Evolutionary conservation across 2,113 vertebrate genomes (phyloP).

Genomic region (Chlorodrepanis virens): DNA sequence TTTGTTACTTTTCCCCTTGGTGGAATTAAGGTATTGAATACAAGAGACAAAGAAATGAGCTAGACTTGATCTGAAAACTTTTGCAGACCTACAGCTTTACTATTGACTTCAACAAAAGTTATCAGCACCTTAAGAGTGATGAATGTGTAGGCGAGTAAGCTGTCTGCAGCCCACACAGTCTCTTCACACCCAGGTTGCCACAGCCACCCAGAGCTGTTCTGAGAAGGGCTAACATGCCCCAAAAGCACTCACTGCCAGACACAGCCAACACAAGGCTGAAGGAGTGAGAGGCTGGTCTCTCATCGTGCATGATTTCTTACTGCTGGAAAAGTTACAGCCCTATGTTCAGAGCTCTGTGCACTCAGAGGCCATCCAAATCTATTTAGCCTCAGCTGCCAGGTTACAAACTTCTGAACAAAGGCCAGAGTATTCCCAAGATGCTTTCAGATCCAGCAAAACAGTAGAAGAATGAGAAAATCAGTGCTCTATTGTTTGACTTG

Average conservation of each 20-base stretch:
- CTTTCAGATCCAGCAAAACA: background rate
- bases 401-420: background rate
- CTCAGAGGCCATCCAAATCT: background rate
- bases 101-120: background rate
- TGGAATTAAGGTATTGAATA: background rate
- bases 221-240: background rate
- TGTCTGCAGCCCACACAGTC: background rate
- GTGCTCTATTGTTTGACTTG: background rate
- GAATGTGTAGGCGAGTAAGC: background rate
- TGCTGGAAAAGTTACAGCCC: background rate
- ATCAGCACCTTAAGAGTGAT: background rate
- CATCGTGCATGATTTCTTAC: background rate
- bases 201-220: background rate
- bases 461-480: background rate
- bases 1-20: background rate
- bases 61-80: background rate
- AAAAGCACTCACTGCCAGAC: constrained; percentile 14
- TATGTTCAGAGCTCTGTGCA: background rate
- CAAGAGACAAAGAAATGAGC: background rate
- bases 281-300: background rate
- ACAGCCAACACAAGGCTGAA: background rate
- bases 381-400: background rate
- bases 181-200: constrained; percentile 12
- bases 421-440: background rate
- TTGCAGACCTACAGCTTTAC: background rate